Evolutionary conservation across 2,797 vertebrate genomes (phyloP).

Genomic region (Myioborus melanocephalus): DNA sequence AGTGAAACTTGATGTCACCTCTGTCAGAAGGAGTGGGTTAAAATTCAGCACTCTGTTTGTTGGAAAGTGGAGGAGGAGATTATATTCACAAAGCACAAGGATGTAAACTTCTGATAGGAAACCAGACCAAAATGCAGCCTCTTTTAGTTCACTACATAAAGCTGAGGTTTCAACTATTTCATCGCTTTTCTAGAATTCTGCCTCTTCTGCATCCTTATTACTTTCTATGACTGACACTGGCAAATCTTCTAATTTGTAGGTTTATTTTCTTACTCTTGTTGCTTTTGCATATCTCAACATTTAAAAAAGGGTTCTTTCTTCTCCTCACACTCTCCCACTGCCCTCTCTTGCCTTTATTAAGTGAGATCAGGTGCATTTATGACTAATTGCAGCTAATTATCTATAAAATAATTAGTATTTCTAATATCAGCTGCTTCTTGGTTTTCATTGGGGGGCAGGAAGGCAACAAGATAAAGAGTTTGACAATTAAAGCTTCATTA

Average conservation of each 20-base stretch:
- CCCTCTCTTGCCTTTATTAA: conserved; percentile 16
- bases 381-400: conserved; percentile 69
- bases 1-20: background rate
- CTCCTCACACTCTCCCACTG: background rate
- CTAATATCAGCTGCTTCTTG: conserved; percentile 67
- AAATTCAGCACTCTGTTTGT: background rate
- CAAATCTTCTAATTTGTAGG: background rate
- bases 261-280: background rate
- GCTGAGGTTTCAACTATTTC: background rate
- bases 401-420: conserved; percentile 72
- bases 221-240: background rate
- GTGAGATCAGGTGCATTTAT: conserved; percentile 53
- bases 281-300: conserved; percentile 15
- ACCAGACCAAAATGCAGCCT: background rate
- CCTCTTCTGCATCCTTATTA: background rate
- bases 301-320: background rate
- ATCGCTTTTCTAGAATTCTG: background rate
- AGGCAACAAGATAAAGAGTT: conserved; percentile 66
- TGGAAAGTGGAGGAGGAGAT: background rate
- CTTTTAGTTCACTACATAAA: background rate
- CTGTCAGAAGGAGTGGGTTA: background rate
- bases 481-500: conserved; percentile 70
- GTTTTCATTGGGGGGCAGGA: conserved; percentile 59
- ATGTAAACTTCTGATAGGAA: background rate
- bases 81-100: background rate